phyloP scores from a whole-genome alignment of 2,888 invertebrate species.

The Deilephila porcellus region DNA sequence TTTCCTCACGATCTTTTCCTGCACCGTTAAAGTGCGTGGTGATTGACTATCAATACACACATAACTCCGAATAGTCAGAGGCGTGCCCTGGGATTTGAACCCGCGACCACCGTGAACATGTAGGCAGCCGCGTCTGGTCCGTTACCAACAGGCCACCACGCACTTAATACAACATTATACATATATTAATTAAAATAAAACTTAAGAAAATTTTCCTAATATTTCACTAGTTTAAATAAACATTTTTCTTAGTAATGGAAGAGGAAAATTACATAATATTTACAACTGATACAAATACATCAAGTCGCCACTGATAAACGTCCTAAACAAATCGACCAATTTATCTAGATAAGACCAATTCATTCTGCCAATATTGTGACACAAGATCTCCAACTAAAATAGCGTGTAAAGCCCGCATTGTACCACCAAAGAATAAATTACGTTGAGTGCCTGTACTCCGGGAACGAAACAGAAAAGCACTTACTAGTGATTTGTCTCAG shows the following conservation, averaged over 20 bases:
- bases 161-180: too few species aligned
- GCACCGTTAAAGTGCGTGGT: too few species aligned
- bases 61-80: too few species aligned
- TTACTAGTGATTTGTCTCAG: slow-evolving; percentile 80
- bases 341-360: slow-evolving; percentile 1
- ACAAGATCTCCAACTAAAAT: neutral
- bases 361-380: slow-evolving; percentile 10
- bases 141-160: too few species aligned
- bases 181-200: too few species aligned
- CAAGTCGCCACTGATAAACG: neutral
- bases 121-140: too few species aligned
- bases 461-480: slow-evolving; percentile 55
- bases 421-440: slow-evolving; percentile 12
- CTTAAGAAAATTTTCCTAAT: neutral
- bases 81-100: too few species aligned
- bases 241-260: neutral
- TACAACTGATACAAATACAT: neutral
- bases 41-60: too few species aligned
- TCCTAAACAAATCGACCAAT: neutral
- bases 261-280: neutral
- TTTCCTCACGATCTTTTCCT: too few species aligned
- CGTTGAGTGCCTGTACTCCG: slow-evolving; percentile 30
- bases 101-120: too few species aligned
- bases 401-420: neutral
- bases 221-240: neutral